Evolutionary conservation across 2,113 vertebrate genomes (phyloP).

Genomic region (Nycticorax nycticorax): DNA sequence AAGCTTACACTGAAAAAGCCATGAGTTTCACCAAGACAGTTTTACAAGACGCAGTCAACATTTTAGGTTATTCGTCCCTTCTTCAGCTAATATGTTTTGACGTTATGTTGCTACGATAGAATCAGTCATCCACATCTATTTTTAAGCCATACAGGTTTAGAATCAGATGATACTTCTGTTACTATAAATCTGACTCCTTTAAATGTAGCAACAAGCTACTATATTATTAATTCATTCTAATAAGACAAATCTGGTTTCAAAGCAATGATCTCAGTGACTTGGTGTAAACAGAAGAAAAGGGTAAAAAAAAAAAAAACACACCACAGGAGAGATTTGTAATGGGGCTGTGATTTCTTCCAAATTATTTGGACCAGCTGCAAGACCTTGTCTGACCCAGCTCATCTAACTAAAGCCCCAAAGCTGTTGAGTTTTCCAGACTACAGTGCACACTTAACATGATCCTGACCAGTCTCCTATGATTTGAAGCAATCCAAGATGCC

Average conservation of each 20-base stretch:
- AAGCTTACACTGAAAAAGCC: not conserved
- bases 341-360: not conserved
- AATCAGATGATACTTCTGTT: not conserved
- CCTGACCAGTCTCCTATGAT: not conserved
- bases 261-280: not conserved
- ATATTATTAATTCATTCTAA: not conserved
- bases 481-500: not conserved
- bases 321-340: not conserved
- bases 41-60: not conserved
- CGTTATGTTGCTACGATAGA: not conserved
- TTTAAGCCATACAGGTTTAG: not conserved
- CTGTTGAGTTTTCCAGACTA: not conserved
- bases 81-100: not conserved
- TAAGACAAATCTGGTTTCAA: not conserved
- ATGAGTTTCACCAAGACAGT: not conserved
- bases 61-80: not conserved
- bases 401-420: not conserved
- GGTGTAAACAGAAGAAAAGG: not conserved
- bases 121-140: not conserved
- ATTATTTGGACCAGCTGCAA: not conserved
- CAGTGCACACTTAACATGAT: not conserved
- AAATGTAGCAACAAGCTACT: not conserved
- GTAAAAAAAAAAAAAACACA: not conserved
- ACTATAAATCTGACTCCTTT: not conserved
- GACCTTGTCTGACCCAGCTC: not conserved